These are phyloP conservation scores for Panthera tigris DNA, from an alignment of 2,113 vertebrate species.

Conservation along the genomic window DNA sequence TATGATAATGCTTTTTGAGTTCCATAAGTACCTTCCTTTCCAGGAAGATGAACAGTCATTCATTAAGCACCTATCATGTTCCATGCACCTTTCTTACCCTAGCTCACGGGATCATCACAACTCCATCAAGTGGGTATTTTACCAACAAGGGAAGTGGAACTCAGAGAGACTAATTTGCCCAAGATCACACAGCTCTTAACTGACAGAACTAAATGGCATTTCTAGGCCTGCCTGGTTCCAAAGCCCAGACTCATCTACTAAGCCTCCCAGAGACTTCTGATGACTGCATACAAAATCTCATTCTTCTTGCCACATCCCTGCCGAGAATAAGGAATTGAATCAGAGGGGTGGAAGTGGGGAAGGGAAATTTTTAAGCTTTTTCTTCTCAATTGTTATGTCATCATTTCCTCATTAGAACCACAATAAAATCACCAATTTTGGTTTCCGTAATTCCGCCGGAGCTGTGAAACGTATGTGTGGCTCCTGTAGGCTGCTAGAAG, in stretches of 20 bases:
- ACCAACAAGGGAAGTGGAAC: background rate
- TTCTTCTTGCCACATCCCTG: background rate
- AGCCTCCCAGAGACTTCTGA: background rate
- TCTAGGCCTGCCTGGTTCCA: background rate
- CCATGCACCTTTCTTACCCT: background rate
- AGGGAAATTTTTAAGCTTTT: background rate
- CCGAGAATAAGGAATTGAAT: background rate
- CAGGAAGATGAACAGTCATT: background rate
- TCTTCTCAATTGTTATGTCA: background rate
- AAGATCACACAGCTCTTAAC: background rate
- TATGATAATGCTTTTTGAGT: background rate
- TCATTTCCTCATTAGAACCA: background rate
- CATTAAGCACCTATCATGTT: background rate
- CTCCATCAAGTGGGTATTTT: background rate
- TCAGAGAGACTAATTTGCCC: background rate
- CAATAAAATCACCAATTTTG: background rate
- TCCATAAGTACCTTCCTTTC: background rate
- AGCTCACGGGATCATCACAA: background rate
- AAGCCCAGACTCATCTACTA: background rate
- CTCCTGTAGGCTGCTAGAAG: background rate
- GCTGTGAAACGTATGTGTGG: background rate
- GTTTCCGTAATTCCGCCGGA: slow-evolving; percentile 4
- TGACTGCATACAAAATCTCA: background rate
- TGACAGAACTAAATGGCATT: background rate
- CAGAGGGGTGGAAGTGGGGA: background rate